Base-by-base conservation (phyloP, 2,888 invertebrate genomes). In the Habrosyne pyritoides region DNA sequence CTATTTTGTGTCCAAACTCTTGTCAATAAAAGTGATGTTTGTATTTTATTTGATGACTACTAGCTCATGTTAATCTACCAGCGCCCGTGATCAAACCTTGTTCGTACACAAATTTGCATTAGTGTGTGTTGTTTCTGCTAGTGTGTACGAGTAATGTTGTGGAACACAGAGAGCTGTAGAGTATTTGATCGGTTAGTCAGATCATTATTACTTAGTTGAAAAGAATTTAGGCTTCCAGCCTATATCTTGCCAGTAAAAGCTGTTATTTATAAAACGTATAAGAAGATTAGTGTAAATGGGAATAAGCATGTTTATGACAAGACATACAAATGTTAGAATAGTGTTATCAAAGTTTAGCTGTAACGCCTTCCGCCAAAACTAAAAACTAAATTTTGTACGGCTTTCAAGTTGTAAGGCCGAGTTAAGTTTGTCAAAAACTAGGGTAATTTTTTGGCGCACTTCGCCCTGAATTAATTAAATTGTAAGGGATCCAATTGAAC, bases 401-500 rank as follows among this genome's bases (percentile, higher is more conserved):
- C n/a, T n/a, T n/a, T n/a, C n/a, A n/a, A n/a, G n/a, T n/a, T 12
- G n/a, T 33, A 33, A 12, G 30, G 0, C 2, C 2, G 10, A 30
- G 10, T 30, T 10, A 30, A 36, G 14, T 14, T 12, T 14, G 2
- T 36, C 14, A 6, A 36, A 14, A 36, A 12, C 3, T 36, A 0
- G 2, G 14, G 1, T 36, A n/a, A 7, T 24, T 24, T 24, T 36
- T 7, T 3, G 36, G 3, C 12, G 12, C 14, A 36, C 8, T 5
- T 36, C 5, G 12, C 12, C 12, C 1, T n/a, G 8, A 12, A 36
- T n/a, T 10, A 42, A 52, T 26, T 47, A 47, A 28, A 48, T 50
- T 53, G 33, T 33, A 42, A 18, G 21, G 61, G 63, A 64, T 66
- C 61, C 66, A 69, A 74, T 61, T 56, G 59, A 68, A 63, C 78